Evolutionary conservation across 2,113 vertebrate species (phyloP).

Genomic region (Pomatostomus ruficeps): DNA sequence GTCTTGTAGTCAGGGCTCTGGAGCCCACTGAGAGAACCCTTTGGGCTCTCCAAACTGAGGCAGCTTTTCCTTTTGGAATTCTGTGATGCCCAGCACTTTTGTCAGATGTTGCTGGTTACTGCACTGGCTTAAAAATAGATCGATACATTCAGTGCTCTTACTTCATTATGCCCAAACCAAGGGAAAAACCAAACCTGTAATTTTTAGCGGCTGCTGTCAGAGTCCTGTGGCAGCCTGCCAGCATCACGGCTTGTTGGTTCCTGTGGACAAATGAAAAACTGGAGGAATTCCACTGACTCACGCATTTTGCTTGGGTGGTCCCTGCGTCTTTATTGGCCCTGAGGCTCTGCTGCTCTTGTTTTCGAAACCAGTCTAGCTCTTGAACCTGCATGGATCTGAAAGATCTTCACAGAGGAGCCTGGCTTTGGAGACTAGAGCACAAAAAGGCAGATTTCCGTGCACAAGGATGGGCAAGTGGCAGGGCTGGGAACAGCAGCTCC

Average conservation of each 20-base stretch:
- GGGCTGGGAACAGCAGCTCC: not conserved
- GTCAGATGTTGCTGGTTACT: not conserved
- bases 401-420: not conserved
- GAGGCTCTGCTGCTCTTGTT: not conserved
- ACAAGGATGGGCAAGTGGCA: not conserved
- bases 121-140: not conserved
- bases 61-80: not conserved
- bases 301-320: not conserved
- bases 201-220: slow-evolving; percentile 3
- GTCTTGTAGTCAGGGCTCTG: not conserved
- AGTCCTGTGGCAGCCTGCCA: not conserved
- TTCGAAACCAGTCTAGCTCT: not conserved
- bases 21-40: not conserved
- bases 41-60: not conserved
- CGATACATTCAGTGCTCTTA: not conserved
- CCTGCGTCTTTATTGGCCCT: not conserved
- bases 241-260: not conserved
- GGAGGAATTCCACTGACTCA: not conserved
- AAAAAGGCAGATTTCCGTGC: not conserved
- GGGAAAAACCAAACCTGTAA: not conserved
- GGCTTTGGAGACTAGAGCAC: not conserved
- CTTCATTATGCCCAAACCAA: not conserved
- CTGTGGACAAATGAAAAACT: not conserved
- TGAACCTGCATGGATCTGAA: not conserved
- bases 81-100: not conserved